phyloP scores from a whole-genome alignment of 2,113 vertebrate genomes.

The Gracilinanus agilis region DNA sequence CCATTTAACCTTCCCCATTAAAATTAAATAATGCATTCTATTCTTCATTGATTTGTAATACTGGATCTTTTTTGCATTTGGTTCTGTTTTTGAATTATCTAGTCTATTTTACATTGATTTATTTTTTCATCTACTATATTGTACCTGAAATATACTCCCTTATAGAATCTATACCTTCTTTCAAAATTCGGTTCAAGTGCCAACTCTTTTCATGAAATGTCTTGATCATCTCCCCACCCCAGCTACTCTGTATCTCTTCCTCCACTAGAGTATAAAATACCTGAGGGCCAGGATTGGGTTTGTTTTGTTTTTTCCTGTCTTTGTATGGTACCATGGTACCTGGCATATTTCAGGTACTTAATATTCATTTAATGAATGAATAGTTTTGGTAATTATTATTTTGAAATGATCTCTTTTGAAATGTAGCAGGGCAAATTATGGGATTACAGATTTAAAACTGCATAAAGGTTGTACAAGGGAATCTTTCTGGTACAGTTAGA shows the following conservation, averaged over 20 bases:
- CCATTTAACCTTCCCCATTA: not conserved
- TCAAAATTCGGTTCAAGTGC: not conserved
- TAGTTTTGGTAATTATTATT: not conserved
- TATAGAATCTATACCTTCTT: not conserved
- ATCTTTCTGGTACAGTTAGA: not conserved
- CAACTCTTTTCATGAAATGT: not conserved
- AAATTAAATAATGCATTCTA: not conserved
- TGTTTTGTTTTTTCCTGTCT: not conserved
- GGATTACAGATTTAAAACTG: not conserved
- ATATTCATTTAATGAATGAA: not conserved
- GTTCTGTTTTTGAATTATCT: not conserved
- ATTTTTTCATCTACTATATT: too few relatives aligned
- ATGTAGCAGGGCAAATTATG: not conserved
- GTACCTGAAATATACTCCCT: not conserved
- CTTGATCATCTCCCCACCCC: not conserved
- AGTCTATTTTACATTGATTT: not conserved
- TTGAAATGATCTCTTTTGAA: not conserved
- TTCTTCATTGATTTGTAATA: not conserved
- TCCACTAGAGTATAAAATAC: not conserved
- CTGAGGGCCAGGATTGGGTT: not conserved
- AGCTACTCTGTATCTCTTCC: not conserved
- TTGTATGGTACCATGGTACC: not conserved
- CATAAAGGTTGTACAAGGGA: not conserved
- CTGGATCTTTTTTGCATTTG: not conserved
- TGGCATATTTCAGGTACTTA: not conserved